Evolutionary conservation across 1,140 invertebrate genomes (phyloP).

Genomic region (Lepeophtheirus salmonis): DNA sequence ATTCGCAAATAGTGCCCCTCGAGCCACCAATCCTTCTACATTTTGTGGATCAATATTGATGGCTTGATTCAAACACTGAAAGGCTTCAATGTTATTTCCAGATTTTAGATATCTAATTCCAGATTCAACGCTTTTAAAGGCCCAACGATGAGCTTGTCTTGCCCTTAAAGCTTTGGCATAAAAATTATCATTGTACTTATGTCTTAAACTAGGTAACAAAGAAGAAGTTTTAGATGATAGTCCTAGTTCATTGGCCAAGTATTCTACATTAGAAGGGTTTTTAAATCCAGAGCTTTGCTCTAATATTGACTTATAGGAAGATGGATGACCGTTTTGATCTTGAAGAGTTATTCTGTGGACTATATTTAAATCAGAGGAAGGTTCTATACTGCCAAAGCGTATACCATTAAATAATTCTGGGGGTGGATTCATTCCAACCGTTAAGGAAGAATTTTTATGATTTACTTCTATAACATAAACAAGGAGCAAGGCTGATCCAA

Average conservation of each 20-base stretch:
- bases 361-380: too few relatives aligned
- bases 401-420: not conserved
- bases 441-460: not conserved
- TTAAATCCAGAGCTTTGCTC: too few relatives aligned
- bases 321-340: too few relatives aligned
- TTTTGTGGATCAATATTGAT: conserved; percentile 73
- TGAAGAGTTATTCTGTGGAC: too few relatives aligned
- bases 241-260: not conserved
- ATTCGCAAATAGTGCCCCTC: conserved; percentile 56
- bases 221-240: not conserved
- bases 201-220: too few relatives aligned
- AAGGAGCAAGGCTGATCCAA: not conserved
- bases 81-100: conserved; percentile 71
- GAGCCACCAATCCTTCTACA: conserved; percentile 78
- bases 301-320: too few relatives aligned
- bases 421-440: not conserved
- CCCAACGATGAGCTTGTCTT: conserved; percentile 75
- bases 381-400: too few relatives aligned
- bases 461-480: not conserved
- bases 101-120: conserved; percentile 84
- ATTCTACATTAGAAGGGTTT: not conserved
- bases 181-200: too few relatives aligned
- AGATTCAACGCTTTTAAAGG: conserved; percentile 69
- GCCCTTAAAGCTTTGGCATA: conserved; percentile 39
- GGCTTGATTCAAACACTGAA: conserved; percentile 71